These are phyloP conservation scores for Epizoanthus stellaris DNA, from an alignment of 92 coral and sea anemone genomes.

Conservation along the genomic window DNA sequence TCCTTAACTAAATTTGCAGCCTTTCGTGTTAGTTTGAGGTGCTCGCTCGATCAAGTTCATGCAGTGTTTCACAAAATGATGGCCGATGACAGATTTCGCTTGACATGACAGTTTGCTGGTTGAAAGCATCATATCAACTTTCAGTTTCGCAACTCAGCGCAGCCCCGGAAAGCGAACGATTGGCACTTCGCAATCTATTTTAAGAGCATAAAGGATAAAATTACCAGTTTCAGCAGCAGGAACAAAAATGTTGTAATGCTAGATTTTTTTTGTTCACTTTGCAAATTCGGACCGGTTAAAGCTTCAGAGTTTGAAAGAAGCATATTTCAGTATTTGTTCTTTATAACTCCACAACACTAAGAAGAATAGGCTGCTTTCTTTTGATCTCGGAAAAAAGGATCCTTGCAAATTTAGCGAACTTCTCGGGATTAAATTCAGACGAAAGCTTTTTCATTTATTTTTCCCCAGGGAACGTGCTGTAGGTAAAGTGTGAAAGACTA, in stretches of 20 bases:
- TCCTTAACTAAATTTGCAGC: neutral
- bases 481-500: slow-evolving; percentile 31
- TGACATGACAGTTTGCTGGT: slow-evolving; percentile 11
- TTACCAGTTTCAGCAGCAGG: slow-evolving; percentile 21
- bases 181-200: neutral
- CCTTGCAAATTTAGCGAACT: no score
- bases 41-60: neutral
- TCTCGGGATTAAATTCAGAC: no score
- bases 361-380: neutral
- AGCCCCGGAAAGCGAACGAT: neutral
- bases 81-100: slow-evolving; percentile 21
- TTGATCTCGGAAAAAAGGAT: neutral
- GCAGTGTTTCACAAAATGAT: neutral
- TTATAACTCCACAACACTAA: neutral
- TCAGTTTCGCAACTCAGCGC: slow-evolving; percentile 32
- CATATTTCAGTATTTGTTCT: neutral
- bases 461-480: no score
- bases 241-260: neutral
- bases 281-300: neutral
- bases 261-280: neutral
- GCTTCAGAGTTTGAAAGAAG: slow-evolving; percentile 1
- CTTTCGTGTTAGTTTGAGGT: neutral
- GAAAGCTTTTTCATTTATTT: no score
- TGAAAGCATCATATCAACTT: slow-evolving; percentile 3
- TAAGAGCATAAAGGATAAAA: neutral